Evolutionary conservation across 1,140 invertebrate species (phyloP).

Genomic region (Pseudomyrmex gracilis): DNA sequence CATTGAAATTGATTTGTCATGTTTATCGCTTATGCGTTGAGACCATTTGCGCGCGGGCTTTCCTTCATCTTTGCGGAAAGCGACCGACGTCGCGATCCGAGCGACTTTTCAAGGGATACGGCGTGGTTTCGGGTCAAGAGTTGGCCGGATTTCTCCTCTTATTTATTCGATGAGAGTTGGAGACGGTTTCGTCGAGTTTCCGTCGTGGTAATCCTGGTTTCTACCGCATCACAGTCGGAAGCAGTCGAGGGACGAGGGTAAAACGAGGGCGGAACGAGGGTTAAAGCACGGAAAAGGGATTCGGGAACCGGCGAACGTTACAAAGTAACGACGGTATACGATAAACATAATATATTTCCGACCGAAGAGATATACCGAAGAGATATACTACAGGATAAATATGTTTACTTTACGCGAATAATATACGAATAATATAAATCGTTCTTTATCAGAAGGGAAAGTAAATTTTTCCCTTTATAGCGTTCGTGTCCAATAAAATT

Average conservation of each 20-base stretch:
- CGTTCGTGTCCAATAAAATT: neutral
- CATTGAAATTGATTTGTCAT: constrained; percentile 28
- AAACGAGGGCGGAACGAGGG: constrained; percentile 29
- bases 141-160: constrained; percentile 65
- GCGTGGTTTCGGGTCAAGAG: constrained; percentile 61
- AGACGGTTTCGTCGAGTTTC: constrained; percentile 65
- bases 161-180: constrained; percentile 71
- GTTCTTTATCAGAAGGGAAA: constrained; percentile 3
- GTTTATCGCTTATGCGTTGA: constrained; percentile 25
- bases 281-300: constrained; percentile 38
- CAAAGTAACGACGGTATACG: neutral
- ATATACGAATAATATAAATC: constrained; percentile 24
- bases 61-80: neutral
- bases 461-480: constrained; percentile 6
- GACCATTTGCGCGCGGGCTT: neutral
- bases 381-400: constrained; percentile 32
- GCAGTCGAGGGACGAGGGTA: constrained; percentile 11
- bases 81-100: neutral
- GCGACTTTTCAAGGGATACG: constrained; percentile 29
- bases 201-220: constrained; percentile 63
- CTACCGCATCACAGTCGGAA: neutral
- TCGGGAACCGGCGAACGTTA: neutral
- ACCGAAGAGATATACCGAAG: neutral
- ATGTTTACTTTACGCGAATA: constrained; percentile 38
- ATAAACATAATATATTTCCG: constrained; percentile 58